Percentiles rank a stretch among this genome's conserved stretches.
These are phyloP conservation scores for Mus spicilegus DNA, from an alignment of 2,113 vertebrate genomes.

Conservation along the genomic window DNA sequence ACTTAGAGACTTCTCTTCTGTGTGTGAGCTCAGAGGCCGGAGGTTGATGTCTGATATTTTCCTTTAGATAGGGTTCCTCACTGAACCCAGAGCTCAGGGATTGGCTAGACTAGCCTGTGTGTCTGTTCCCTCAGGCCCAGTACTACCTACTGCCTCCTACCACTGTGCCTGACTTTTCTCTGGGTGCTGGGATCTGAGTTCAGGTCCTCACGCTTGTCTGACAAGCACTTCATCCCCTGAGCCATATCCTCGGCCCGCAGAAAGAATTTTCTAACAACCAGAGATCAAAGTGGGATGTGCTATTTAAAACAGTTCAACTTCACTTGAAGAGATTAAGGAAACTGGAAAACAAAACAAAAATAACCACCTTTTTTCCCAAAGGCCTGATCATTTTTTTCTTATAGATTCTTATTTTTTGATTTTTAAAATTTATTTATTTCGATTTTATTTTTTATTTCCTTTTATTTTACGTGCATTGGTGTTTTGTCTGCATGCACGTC, in stretches of 20 bases:
- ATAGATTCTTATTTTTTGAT: not conserved
- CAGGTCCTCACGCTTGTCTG: not conserved
- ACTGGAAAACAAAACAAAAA: not conserved
- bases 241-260: not conserved
- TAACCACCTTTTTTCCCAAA: not conserved
- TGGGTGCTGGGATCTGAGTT: not conserved
- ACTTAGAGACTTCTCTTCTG: not conserved
- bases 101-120: not conserved
- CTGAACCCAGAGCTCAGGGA: not conserved
- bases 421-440: not conserved
- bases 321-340: not conserved
- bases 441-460: not conserved
- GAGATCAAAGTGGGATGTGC: not conserved
- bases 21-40: not conserved
- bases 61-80: not conserved
- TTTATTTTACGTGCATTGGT: not conserved
- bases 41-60: too few relatives aligned
- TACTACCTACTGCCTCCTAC: not conserved
- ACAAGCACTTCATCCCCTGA: too few relatives aligned
- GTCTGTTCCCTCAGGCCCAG: not conserved
- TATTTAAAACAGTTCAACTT: conserved; percentile 13
- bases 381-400: not conserved
- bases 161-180: not conserved
- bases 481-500: too few relatives aligned
- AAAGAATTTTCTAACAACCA: conserved; percentile 17